Evolutionary conservation across 2,888 invertebrate species (phyloP).

Genomic region (Chaitophorus viminalis): DNA sequence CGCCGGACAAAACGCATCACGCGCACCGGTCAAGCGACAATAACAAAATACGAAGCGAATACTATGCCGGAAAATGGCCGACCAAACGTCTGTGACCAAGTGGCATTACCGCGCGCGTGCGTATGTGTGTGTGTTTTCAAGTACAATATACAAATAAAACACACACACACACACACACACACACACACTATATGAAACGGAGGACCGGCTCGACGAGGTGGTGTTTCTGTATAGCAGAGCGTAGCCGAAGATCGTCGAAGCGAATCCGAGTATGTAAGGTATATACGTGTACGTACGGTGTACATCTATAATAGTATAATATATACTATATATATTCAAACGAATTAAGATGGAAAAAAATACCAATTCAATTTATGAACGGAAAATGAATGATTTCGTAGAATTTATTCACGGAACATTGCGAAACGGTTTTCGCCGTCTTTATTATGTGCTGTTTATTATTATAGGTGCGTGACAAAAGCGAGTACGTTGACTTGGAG

Average conservation of each 20-base stretch:
- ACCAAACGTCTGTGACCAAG: neutral
- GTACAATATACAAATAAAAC: neutral
- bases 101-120: neutral
- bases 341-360: slow-evolving; percentile 11
- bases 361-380: slow-evolving; percentile 27
- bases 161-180: neutral
- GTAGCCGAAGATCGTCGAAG: slow-evolving; percentile 21
- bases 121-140: neutral
- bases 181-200: neutral
- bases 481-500: neutral
- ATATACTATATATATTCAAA: neutral
- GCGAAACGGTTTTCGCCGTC: slow-evolving; percentile 24
- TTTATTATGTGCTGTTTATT: neutral
- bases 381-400: neutral
- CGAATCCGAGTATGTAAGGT: slow-evolving; percentile 14
- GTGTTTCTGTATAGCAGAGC: slow-evolving; percentile 16
- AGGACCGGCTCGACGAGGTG: too few species aligned
- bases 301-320: too few species aligned
- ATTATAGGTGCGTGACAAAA: neutral
- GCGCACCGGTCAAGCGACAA: neutral
- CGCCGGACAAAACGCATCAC: neutral
- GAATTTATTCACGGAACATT: neutral
- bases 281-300: too few species aligned
- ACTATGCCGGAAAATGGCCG: neutral
- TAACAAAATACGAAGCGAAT: neutral